Percentiles rank a stretch among this genome's conserved stretches.
phyloP scores from a whole-genome alignment of 2,113 vertebrate species.

The Phodopus roborovskii region DNA sequence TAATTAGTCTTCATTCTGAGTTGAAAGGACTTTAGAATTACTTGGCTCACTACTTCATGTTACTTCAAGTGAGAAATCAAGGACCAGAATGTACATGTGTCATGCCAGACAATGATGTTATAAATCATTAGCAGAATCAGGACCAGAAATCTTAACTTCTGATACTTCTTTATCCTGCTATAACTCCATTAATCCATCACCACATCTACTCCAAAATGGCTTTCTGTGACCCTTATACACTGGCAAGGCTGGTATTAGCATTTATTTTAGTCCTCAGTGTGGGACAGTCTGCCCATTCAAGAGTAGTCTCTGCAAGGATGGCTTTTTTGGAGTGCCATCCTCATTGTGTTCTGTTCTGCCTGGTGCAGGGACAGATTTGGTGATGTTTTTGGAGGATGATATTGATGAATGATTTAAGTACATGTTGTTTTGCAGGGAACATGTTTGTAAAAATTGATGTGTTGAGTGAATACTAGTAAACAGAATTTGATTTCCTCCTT shows the following conservation, averaged over 20 bases:
- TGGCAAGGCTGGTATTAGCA: neutral
- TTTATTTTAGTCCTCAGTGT: neutral
- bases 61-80: neutral
- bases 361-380: neutral
- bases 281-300: neutral
- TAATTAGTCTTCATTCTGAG: conserved; percentile 29
- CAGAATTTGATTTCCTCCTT: conserved; percentile 38
- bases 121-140: neutral
- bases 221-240: neutral
- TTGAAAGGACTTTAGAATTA: conserved; percentile 23
- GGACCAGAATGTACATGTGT: neutral
- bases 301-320: neutral
- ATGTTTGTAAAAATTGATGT: neutral
- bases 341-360: neutral
- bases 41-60: neutral
- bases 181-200: neutral
- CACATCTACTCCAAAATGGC: neutral
- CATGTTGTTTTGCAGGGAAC: neutral
- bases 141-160: neutral
- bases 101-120: neutral
- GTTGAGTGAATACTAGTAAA: neutral
- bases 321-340: neutral
- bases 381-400: neutral
- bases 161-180: neutral
- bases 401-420: neutral